These are phyloP conservation scores for Eutolmus rufibarbis DNA, from an alignment of 2,888 invertebrate species.

Conservation along the genomic window DNA sequence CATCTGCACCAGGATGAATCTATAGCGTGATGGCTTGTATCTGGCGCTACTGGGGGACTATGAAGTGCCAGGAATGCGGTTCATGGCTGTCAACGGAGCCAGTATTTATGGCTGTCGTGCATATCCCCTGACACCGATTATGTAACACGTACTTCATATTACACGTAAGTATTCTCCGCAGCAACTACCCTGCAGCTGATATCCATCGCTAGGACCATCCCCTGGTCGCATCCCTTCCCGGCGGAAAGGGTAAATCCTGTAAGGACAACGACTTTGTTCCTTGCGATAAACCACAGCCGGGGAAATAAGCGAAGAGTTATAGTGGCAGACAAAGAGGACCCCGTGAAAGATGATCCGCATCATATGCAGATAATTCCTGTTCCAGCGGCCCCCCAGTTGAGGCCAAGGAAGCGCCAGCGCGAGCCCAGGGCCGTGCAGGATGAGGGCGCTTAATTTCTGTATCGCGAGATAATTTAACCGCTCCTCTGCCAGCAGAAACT, in stretches of 20 bases:
- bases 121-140: constrained; percentile 44
- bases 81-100: constrained; percentile 38
- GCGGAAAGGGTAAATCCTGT: constrained; percentile 2
- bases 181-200: neutral
- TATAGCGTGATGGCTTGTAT: neutral
- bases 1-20: constrained; percentile 13
- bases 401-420: constrained; percentile 3
- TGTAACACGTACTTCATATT: constrained; percentile 44
- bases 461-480: constrained; percentile 36
- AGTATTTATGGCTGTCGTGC: constrained; percentile 40
- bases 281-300: neutral
- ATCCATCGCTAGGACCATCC: neutral
- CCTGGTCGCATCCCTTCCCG: neutral
- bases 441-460: constrained; percentile 8
- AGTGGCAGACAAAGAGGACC: constrained; percentile 17
- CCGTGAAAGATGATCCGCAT: constrained; percentile 40
- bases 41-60: neutral
- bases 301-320: constrained; percentile 4
- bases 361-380: constrained; percentile 38
- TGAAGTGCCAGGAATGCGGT: constrained; percentile 38
- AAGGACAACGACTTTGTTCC: constrained; percentile 25
- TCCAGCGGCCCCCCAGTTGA: neutral
- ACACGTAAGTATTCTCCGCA: constrained; percentile 33
- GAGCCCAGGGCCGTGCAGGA: neutral
- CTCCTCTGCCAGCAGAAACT: neutral